Percentiles rank a stretch among this genome's conserved stretches.
phyloP scores from a whole-genome alignment of 2,797 vertebrate species.

The Gymnoscopelus braueri region DNA sequence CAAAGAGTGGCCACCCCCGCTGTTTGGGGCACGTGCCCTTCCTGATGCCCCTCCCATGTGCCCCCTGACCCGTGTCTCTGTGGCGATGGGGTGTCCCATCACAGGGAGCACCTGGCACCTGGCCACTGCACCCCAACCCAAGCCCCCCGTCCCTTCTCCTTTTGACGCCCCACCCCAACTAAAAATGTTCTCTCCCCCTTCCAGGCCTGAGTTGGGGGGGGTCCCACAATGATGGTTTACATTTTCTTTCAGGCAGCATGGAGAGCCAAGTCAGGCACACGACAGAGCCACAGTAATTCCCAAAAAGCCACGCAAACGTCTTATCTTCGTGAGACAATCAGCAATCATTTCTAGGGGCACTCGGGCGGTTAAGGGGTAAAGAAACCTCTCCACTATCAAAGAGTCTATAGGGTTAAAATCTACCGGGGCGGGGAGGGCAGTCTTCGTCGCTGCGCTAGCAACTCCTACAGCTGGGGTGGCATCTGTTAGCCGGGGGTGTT shows the following conservation, averaged over 20 bases:
- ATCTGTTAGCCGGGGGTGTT: no score
- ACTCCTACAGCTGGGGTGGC: no score
- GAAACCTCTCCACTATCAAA: no score
- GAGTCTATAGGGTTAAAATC: no score
- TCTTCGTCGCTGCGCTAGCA: no score
- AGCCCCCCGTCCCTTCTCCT: slow-evolving; percentile 84
- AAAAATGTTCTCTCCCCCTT: background rate
- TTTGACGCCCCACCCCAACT: slow-evolving; percentile 15
- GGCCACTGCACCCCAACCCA: slow-evolving; percentile 63
- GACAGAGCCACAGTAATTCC: no score
- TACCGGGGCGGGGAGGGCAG: no score
- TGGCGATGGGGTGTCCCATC: slow-evolving; percentile 60
- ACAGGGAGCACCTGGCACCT: slow-evolving; percentile 72
- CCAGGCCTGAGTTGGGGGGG: slow-evolving; percentile 29
- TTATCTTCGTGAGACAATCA: no score
- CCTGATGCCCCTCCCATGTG: slow-evolving; percentile 34
- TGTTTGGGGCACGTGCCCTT: slow-evolving; percentile 79
- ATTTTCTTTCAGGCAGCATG: slow-evolving; percentile 52
- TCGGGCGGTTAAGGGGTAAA: no score
- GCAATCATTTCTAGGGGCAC: no score
- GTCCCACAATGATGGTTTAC: slow-evolving; percentile 50
- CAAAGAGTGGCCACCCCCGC: slow-evolving; percentile 68
- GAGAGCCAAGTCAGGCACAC: slow-evolving; percentile 12
- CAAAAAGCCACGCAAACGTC: no score
- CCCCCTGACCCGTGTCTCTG: slow-evolving; percentile 63